phyloP scores from a whole-genome alignment of 2,888 invertebrate species.

The Xestia xanthographa region DNA sequence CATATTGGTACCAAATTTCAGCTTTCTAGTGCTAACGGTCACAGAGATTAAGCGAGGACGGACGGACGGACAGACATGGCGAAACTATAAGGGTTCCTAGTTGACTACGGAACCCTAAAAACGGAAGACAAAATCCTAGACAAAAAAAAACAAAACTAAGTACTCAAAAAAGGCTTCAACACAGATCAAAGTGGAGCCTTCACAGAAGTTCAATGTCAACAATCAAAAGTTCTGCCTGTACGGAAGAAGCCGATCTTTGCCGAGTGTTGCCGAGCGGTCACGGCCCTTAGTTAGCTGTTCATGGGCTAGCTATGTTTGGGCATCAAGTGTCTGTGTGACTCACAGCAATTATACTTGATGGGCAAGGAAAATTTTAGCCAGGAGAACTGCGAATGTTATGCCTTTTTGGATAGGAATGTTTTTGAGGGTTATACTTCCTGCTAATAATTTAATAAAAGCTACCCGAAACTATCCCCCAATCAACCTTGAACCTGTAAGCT shows the following conservation, averaged over 20 bases:
- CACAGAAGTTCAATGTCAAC: conserved; percentile 47
- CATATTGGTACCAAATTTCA: too few species aligned
- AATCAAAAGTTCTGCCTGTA: conserved; percentile 30
- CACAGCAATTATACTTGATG: conserved; percentile 49
- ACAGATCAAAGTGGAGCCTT: conserved; percentile 29
- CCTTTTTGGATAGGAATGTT: conserved; percentile 18
- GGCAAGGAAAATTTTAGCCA: conserved; percentile 33
- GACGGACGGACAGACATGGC: too few species aligned
- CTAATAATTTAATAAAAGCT: too few species aligned
- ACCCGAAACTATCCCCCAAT: too few species aligned
- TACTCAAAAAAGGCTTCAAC: conserved; percentile 12
- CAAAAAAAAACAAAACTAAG: not conserved
- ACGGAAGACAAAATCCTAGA: conserved; percentile 10
- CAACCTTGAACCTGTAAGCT: too few species aligned
- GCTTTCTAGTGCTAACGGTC: too few species aligned
- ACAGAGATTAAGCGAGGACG: too few species aligned
- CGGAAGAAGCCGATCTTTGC: conserved; percentile 55
- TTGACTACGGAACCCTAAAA: too few species aligned
- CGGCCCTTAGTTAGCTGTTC: conserved; percentile 54
- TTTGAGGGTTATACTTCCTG: conserved; percentile 12
- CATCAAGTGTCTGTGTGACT: conserved; percentile 53
- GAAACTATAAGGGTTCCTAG: too few species aligned
- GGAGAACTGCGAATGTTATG: conserved; percentile 1
- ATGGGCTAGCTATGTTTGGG: conserved; percentile 55
- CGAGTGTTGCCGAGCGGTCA: conserved; percentile 46